phyloP scores from a whole-genome alignment of 2,888 invertebrate genomes.

The Caenorhabditis sp. region DNA sequence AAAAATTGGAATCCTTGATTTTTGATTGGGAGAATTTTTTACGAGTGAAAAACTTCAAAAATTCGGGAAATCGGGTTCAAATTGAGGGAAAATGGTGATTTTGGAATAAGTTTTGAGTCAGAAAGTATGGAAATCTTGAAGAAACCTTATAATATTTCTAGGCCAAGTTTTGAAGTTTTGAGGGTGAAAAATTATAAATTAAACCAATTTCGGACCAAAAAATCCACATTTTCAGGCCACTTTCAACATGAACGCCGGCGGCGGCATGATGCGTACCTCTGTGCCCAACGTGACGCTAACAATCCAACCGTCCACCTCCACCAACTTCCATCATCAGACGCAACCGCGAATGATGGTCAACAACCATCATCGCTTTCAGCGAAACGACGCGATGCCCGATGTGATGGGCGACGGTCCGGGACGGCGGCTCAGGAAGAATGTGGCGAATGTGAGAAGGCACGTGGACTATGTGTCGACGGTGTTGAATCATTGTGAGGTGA shows the following conservation, averaged over 20 bases:
- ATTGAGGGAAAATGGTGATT: too few species aligned
- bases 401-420: constrained; percentile 79
- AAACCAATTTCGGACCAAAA: too few species aligned
- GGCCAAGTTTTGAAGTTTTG: too few species aligned
- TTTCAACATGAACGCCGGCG: constrained; percentile 53
- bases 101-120: too few species aligned
- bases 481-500: constrained; percentile 81
- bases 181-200: too few species aligned
- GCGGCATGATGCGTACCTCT: constrained; percentile 19
- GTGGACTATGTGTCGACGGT: constrained; percentile 82
- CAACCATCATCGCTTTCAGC: constrained; percentile 32
- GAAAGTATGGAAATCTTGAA: too few species aligned
- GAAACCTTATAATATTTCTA: too few species aligned
- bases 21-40: too few species aligned
- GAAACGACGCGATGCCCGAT: constrained; percentile 39
- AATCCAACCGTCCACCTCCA: constrained; percentile 63
- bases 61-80: too few species aligned
- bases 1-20: too few species aligned
- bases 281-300: constrained; percentile 63
- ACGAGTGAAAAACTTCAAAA: too few species aligned
- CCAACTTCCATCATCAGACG: constrained; percentile 2
- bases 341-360: neutral
- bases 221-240: constrained; percentile 24
- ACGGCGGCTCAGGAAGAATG: constrained; percentile 81
- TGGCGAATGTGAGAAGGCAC: constrained; percentile 82